Percentiles rank a stretch among this genome's conserved stretches.
Conservation (phyloP, 2,888 invertebrate species). For the Mellilla xanthometata region DNA sequence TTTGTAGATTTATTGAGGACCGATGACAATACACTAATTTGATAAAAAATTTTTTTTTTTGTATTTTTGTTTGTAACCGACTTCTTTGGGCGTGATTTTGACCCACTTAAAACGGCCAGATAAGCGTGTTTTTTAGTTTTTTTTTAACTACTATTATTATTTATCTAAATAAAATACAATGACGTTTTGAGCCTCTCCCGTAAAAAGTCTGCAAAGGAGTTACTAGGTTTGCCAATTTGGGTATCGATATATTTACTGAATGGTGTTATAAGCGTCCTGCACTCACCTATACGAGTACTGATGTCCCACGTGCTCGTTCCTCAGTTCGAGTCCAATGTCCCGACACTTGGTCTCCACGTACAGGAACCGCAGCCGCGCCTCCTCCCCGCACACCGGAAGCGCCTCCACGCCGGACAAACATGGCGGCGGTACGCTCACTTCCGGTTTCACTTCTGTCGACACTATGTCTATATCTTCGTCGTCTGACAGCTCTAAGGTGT, state of each 20-base stretch:
- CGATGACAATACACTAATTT: too few species aligned
- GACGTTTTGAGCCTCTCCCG: too few species aligned
- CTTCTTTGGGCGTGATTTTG: too few species aligned
- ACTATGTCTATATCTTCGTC: constrained; percentile 69
- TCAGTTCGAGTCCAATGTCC: constrained; percentile 65
- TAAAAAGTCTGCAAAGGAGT: not conserved
- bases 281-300: constrained; percentile 70
- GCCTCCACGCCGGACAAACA: constrained; percentile 39
- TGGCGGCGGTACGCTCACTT: constrained; percentile 21
- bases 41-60: too few species aligned
- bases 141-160: too few species aligned
- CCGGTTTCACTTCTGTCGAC: too few species aligned
- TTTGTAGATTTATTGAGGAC: too few species aligned
- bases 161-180: too few species aligned
- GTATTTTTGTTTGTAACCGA: too few species aligned
- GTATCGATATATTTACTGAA: not conserved
- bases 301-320: constrained; percentile 68
- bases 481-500: constrained; percentile 36
- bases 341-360: constrained; percentile 64
- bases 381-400: constrained; percentile 57
- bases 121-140: too few species aligned
- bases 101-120: too few species aligned
- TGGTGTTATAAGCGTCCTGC: not conserved
- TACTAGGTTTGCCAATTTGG: not conserved
- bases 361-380: constrained; percentile 56